Conservation (phyloP, 1,140 invertebrate species). For the Cydia amplana region DNA sequence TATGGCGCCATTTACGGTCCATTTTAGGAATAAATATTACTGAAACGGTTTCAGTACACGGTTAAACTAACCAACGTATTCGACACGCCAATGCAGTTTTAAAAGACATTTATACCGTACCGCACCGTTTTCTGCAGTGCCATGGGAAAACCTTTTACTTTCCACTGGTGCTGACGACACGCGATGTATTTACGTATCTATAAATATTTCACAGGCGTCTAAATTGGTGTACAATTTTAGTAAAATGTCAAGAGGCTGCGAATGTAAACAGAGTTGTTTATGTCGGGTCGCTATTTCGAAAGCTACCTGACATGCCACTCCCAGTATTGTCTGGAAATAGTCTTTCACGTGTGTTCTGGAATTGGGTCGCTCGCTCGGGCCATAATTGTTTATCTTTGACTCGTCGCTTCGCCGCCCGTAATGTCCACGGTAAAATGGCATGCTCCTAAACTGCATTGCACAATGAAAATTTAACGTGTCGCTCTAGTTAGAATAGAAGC, state of each 20-base stretch:
- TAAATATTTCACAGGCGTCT: conserved; percentile 9
- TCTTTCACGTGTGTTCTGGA: conserved; percentile 61
- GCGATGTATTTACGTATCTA: conserved; percentile 17
- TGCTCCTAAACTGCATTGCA: conserved; percentile 13
- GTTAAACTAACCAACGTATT: neutral
- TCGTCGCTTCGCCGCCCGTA: conserved; percentile 58
- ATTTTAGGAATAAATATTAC: neutral
- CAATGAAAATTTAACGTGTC: conserved; percentile 11
- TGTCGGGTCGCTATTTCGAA: conserved; percentile 57
- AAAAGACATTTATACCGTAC: neutral
- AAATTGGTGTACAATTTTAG: conserved; percentile 23
- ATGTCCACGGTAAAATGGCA: conserved; percentile 42
- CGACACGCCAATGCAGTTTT: conserved; percentile 14
- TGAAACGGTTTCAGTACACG: neutral
- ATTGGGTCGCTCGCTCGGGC: conserved; percentile 67
- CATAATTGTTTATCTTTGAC: conserved; percentile 70
- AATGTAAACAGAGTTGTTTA: conserved; percentile 33
- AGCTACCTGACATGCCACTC: conserved; percentile 61
- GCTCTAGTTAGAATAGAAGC: neutral
- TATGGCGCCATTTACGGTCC: neutral
- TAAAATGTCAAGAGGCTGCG: conserved; percentile 25
- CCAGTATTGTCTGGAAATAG: conserved; percentile 70
- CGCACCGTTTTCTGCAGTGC: conserved; percentile 18
- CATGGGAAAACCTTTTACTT: conserved; percentile 14
- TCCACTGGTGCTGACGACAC: neutral